Evolutionary conservation across 1,140 invertebrate species (phyloP).

Genomic region (Stegodyphus mimosarum): DNA sequence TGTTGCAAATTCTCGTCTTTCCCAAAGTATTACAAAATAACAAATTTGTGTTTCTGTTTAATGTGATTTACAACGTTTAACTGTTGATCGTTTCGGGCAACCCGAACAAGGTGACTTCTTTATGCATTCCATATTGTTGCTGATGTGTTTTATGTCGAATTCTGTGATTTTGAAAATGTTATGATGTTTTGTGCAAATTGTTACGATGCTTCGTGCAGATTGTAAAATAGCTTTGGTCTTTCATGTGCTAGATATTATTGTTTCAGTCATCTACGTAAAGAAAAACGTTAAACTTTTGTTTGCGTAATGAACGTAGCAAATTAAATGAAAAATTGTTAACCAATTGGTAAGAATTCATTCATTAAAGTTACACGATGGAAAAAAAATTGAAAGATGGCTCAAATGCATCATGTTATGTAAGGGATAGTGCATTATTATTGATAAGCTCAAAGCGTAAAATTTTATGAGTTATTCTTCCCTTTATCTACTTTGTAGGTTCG

Average conservation of each 20-base stretch:
- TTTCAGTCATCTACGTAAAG: not conserved
- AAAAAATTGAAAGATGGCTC: not conserved
- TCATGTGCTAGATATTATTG: conserved; percentile 24
- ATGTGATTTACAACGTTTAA: not conserved
- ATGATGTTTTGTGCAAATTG: conserved; percentile 53
- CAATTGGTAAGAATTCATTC: not conserved
- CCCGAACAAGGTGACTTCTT: conserved; percentile 28
- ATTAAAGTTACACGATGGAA: not conserved
- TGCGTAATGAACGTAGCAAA: not conserved
- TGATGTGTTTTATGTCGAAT: conserved; percentile 55
- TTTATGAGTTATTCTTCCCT: not conserved
- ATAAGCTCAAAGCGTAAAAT: not conserved
- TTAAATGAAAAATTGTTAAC: not conserved
- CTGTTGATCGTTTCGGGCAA: conserved; percentile 35
- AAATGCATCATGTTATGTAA: not conserved
- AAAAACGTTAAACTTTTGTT: not conserved
- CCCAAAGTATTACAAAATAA: not conserved
- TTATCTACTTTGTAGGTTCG: not conserved
- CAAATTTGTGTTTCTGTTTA: not conserved
- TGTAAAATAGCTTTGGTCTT: conserved; percentile 32
- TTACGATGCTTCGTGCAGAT: conserved; percentile 48
- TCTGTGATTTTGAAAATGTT: conserved; percentile 57
- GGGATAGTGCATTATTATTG: not conserved
- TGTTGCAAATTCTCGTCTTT: not conserved
- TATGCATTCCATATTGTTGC: conserved; percentile 53